Base-by-base conservation (phyloP, 1,140 invertebrate species). In the Varroa destructor region DNA sequence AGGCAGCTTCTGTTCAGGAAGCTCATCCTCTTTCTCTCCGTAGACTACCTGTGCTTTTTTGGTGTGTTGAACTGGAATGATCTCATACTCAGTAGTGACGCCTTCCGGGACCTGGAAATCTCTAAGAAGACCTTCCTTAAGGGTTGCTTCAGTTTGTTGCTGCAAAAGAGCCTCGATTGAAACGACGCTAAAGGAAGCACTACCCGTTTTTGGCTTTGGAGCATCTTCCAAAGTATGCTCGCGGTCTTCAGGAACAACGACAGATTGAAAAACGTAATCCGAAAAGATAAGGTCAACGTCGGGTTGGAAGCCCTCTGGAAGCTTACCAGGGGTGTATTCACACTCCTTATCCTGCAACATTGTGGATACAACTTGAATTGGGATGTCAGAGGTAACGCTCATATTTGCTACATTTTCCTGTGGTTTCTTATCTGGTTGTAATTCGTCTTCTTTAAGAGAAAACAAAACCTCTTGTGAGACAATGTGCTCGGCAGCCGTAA, bases 381-480 rank as follows among this genome's bases (percentile, higher is more conserved):
- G 61, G 40, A 67, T 43, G 40, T 73, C 73, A 8, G 71, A 43
- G 56, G n/a, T n/a, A 10, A 73, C 70, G 43, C 25, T 73, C 37
- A 73, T 46, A 40, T 51, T 25, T 25, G 72, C 74, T 12, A 55
- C 58, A 3, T 57, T 70, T 57, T 71, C 55, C 25, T 42, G 37
- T 51, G 75, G 74, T 56, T 36, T 73, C 12, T 75, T 71, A 42
- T 56, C 43, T 36, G 25, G n/a, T 8, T 36, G 40, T 1, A 75
- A 56, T 61, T 73, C 64, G 6, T 71, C 73, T 51, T 58, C 73
- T 1, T 36, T 71, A 14, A 70, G 10, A 36, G 43, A 72, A 25
- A 72, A 37, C 6, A 55, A 61, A 55, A 75, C 70, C 72, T 75
- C 73, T 51, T 73, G 75, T 5, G 75, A 71, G 6, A 8, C 57